A percentile compares a stretch with the other conserved stretches of the same genome.
Conservation (phyloP, 2,113 vertebrate species). For the Brienomyrus longianalis region DNA sequence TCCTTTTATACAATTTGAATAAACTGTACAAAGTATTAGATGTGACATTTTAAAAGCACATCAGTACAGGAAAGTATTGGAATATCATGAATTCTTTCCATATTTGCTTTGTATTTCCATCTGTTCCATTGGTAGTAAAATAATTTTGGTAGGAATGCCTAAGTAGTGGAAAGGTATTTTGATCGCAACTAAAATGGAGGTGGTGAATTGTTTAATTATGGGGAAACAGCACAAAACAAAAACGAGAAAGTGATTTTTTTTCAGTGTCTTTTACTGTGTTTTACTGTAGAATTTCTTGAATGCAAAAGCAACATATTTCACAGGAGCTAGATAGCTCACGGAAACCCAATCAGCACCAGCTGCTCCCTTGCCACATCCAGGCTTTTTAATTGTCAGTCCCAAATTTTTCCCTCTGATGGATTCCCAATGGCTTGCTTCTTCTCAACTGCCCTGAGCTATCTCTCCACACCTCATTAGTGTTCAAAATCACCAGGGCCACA, state of each 20-base stretch:
- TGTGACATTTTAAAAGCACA: not conserved
- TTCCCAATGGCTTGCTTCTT: conserved; percentile 8
- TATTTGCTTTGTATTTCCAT: not conserved
- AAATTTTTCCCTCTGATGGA: not conserved
- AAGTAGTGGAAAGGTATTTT: not conserved
- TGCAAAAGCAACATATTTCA: not conserved
- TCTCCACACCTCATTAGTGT: conserved; percentile 10
- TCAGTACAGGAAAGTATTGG: not conserved
- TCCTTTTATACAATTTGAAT: not conserved
- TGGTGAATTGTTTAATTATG: not conserved
- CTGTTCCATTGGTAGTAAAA: not conserved
- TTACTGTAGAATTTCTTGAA: not conserved
- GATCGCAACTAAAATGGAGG: not conserved
- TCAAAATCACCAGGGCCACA: conserved; percentile 13
- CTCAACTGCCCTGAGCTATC: not conserved
- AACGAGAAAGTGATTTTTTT: not conserved
- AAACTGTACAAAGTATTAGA: not conserved
- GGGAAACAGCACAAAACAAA: not conserved
- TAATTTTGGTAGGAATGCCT: not conserved
- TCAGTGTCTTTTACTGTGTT: not conserved
- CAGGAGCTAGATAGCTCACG: not conserved
- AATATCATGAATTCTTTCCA: not conserved
- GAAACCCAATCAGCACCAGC: not conserved
- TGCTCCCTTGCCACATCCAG: not conserved
- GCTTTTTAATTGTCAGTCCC: conserved; percentile 18